Base-by-base conservation (phyloP, 1,140 invertebrate genomes). In the Cyrtorhinus lividipennis region DNA sequence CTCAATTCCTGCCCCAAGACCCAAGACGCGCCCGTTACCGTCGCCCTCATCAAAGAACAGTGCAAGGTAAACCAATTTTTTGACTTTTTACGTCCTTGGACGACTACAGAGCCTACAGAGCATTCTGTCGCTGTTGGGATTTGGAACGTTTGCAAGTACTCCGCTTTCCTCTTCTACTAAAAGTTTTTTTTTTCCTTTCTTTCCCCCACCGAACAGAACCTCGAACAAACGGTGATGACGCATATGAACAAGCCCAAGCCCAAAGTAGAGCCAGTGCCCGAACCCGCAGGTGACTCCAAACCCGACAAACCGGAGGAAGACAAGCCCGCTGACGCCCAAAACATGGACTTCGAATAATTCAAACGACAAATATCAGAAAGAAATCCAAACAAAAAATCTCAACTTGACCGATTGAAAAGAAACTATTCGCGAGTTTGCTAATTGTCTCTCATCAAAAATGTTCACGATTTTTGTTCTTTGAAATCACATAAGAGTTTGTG, bases 211-310 rank as follows among this genome's bases (percentile, higher is more conserved):
- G n/a, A n/a, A 8, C 72, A 86, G 80, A 75, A 74, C 26, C 81
- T 92, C 67, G 86, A 91, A 66, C 81, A 70, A 57, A 76, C 74
- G 8, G 81, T 88, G 24, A 80, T 78, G 66, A 83, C 87, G 1
- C 85, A 92, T 64, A 73, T 93, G 48, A 90, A 87, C 70, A 93
- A 92, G 74, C 86, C 88, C 22, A 90, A 90, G 72, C 90, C 90
- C 5, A 88, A 87, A 74, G 77, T 73, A 1, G 77, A 79, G 23
- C 71, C 73, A 5, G 74, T 75, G 10, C 75, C 75, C 24, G 71
- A 73, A 38, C 73, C 76, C 0, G 73, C 73, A 1, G 59, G 64
- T 61, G 70, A 62, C 72, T 72, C 68, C 70, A 73, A 1, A 73
- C 30, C 30, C 71, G 38, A 8, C 62, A 25, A 62, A 61, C 5